Percentiles rank a stretch among this genome's conserved stretches.
These are phyloP conservation scores for Mormoops blainvillei DNA, from an alignment of 2,113 vertebrate genomes.

Conservation along the genomic window DNA sequence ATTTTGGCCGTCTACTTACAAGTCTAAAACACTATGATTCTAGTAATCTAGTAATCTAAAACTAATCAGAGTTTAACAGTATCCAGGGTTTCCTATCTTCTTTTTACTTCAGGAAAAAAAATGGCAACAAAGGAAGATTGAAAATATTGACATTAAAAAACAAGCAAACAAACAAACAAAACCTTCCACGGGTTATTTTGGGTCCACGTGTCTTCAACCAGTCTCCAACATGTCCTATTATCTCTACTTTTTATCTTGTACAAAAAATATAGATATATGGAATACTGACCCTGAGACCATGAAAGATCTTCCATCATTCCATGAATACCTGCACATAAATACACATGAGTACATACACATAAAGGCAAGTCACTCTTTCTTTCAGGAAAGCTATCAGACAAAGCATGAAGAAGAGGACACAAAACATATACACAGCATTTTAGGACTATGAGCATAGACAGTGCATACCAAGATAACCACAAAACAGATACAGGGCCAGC, in stretches of 20 bases:
- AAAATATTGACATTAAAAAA: neutral
- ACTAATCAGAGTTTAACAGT: neutral
- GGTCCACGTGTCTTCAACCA: neutral
- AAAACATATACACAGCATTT: neutral
- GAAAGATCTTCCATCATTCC: neutral
- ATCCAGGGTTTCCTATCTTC: neutral
- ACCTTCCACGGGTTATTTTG: neutral
- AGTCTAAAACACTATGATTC: neutral
- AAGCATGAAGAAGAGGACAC: neutral
- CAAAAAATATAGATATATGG: neutral
- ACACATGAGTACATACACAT: neutral
- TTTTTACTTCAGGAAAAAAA: neutral
- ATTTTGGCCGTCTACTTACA: neutral
- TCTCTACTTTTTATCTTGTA: neutral
- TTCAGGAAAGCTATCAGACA: neutral
- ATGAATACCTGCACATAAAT: neutral
- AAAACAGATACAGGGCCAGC: neutral
- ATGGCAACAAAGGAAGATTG: neutral
- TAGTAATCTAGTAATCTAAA: neutral
- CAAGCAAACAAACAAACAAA: too few species aligned
- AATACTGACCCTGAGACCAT: neutral
- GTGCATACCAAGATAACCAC: neutral
- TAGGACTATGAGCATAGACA: neutral
- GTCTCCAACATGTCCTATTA: neutral
- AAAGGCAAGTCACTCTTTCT: neutral